A percentile compares a stretch with the other conserved stretches of the same genome.
Conservation (phyloP, 2,113 vertebrate genomes). For the Xenopus borealis region DNA sequence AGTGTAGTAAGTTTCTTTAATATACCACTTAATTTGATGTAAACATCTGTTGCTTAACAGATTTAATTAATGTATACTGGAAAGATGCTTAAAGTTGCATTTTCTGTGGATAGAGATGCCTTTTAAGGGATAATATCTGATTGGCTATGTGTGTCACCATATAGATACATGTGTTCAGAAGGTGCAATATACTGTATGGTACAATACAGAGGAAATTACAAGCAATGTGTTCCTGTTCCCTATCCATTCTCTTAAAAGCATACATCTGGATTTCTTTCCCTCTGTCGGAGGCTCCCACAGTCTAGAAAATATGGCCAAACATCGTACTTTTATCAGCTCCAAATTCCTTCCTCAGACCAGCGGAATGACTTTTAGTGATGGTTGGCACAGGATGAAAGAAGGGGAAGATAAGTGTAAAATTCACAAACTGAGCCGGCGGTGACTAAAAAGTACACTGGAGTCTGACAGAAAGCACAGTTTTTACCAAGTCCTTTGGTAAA, state of each 20-base stretch:
- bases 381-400: constrained; percentile 27
- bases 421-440: constrained; percentile 6
- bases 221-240: no score
- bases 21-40: no score
- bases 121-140: no score
- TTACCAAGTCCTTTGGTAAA: constrained; percentile 20
- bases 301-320: not conserved
- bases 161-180: no score
- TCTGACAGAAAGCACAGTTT: constrained; percentile 11
- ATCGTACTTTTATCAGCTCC: not conserved
- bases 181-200: no score
- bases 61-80: no score
- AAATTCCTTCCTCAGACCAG: not conserved
- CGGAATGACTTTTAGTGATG: not conserved
- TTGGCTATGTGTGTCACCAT: no score
- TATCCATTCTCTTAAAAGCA: not conserved
- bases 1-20: no score
- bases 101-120: no score
- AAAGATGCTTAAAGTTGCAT: no score
- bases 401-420: constrained; percentile 16
- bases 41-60: no score
- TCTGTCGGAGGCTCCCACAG: not conserved
- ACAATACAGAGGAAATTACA: no score
- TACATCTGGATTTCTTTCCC: not conserved
- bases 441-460: not conserved